These are phyloP conservation scores for Lasiommata megera DNA, from an alignment of 2,888 invertebrate species.

Conservation along the genomic window DNA sequence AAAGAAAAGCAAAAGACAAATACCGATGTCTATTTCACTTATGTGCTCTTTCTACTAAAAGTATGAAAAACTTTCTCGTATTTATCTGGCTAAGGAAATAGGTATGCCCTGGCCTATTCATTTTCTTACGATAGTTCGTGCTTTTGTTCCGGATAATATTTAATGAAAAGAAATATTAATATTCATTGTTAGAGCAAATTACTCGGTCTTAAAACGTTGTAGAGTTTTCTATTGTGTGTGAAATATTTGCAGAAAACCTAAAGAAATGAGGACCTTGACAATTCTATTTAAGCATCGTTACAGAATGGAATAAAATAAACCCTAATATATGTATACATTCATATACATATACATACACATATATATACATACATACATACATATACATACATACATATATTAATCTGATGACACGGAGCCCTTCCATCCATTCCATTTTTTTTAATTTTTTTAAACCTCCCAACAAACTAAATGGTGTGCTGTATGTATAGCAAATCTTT, in stretches of 20 bases:
- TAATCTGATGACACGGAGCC: too few species aligned
- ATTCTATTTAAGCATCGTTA: background rate
- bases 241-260: background rate
- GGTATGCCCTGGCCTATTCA: background rate
- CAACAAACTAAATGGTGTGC: too few species aligned
- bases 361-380: too few species aligned
- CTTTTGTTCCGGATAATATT: constrained; percentile 11
- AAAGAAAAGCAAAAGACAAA: background rate
- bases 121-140: constrained; percentile 2
- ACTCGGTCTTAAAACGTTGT: background rate
- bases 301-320: background rate
- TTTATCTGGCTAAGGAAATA: background rate
- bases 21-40: background rate
- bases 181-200: constrained; percentile 8
- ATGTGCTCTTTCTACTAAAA: background rate
- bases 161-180: constrained; percentile 11
- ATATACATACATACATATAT: too few species aligned
- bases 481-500: too few species aligned
- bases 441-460: too few species aligned
- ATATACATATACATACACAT: too few species aligned
- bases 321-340: too few species aligned
- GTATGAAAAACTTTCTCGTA: background rate
- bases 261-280: background rate
- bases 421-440: too few species aligned
- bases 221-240: constrained; percentile 4